These are phyloP conservation scores for Ligdia adustata DNA, from an alignment of 2,888 invertebrate species.

Conservation along the genomic window DNA sequence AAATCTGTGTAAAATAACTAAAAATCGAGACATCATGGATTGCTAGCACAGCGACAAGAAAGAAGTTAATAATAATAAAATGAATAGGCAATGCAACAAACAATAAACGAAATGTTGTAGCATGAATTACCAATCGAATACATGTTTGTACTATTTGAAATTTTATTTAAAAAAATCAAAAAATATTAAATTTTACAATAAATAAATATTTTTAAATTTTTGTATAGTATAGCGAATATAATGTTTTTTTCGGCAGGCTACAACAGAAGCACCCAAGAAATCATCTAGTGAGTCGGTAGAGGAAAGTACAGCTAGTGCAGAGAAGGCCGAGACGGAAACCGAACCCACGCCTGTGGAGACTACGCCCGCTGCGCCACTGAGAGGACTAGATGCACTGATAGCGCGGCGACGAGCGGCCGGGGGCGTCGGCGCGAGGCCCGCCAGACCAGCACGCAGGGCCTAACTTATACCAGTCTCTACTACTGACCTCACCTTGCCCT, in stretches of 20 bases:
- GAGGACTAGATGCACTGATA: conserved; percentile 87
- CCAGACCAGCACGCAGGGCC: conserved; percentile 60
- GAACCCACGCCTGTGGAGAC: conserved; percentile 65
- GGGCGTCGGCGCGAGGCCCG: conserved; percentile 61
- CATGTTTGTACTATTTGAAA: too few relatives aligned
- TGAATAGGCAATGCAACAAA: too few relatives aligned
- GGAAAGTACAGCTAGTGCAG: conserved; percentile 67
- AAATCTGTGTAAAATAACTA: too few relatives aligned
- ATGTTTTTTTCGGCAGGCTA: conserved; percentile 49
- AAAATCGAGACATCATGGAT: too few relatives aligned
- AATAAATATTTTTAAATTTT: too few relatives aligned
- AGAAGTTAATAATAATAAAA: too few relatives aligned
- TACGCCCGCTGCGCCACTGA: conserved; percentile 84
- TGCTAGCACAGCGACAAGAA: too few relatives aligned
- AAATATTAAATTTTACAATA: too few relatives aligned
- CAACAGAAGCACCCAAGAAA: conserved; percentile 71
- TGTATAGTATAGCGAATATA: too few relatives aligned
- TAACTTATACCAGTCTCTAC: conserved; percentile 48
- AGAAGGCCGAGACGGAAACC: conserved; percentile 70
- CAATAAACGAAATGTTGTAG: too few relatives aligned
- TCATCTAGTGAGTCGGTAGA: conserved; percentile 63
- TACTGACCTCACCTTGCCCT: conserved; percentile 17
- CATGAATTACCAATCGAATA: too few relatives aligned
- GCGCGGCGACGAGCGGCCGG: conserved; percentile 87
- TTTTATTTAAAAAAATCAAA: too few relatives aligned